Conservation (phyloP, 2,888 invertebrate genomes). For the Nemoura dubitans region DNA sequence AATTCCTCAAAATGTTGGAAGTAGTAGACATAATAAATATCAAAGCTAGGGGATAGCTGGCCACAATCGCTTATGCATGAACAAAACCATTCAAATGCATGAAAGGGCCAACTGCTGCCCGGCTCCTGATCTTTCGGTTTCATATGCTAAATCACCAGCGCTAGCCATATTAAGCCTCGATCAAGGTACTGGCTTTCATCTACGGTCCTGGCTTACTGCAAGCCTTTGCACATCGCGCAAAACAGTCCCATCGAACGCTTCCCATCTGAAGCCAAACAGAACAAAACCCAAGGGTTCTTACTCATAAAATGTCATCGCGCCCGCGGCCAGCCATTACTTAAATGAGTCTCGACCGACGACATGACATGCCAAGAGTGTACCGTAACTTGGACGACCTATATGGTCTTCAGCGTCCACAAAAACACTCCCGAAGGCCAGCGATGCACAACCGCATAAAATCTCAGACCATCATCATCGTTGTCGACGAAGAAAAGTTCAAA, state of each 20-base stretch:
- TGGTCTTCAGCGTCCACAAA: neutral
- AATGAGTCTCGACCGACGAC: neutral
- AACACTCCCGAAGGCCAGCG: neutral
- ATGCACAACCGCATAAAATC: neutral
- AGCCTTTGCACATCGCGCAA: neutral
- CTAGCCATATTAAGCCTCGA: no score
- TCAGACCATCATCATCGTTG: neutral
- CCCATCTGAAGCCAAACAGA: neutral
- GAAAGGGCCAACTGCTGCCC: no score
- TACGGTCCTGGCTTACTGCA: no score
- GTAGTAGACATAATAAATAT: no score
- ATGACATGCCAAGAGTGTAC: neutral
- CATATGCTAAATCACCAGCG: neutral
- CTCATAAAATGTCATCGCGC: constrained; percentile 12
- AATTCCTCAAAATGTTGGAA: no score
- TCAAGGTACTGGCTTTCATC: no score
- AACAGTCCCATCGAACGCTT: neutral
- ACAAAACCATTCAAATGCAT: no score
- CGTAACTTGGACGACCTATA: neutral
- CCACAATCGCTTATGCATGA: no score
- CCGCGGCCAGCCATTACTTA: neutral
- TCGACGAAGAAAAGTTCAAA: constrained; percentile 18
- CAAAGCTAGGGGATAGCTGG: no score
- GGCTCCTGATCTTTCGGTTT: no score
- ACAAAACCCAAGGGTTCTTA: neutral